Base-by-base conservation (phyloP, 2,113 vertebrate genomes). In the Marmota flaviventris region DNA sequence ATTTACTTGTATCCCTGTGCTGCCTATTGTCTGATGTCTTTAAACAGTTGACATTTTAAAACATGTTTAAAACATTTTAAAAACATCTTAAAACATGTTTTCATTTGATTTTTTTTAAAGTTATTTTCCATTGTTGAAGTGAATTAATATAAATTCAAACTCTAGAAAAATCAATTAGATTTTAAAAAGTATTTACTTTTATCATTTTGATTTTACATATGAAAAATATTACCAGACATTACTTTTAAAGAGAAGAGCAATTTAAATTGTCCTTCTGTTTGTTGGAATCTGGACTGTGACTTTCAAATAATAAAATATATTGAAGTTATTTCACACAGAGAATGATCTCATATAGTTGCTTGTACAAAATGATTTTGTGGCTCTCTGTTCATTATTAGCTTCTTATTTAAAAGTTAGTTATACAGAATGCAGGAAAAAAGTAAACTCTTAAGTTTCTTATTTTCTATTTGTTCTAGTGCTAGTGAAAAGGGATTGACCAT, bases 301-400 rank as follows among this genome's bases (percentile, higher is more conserved):
- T 95, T 95, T 95, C 65, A 32, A 51, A 39, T 85, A 97, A 51
- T 88, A 51, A 90, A 92, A 77, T 77, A 17, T 83, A 56, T 65
- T 89, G 76, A 85, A 90, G 85, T 75, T 76, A 65, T 51, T 65
- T 91, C 51, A 51, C 83, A 48, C 7, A 85, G 51, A 93, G 48
- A 51, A 75, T 94, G 67, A 61, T 34, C 61, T 93, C 85, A 65
- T 88, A 48, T 85, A 70, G 29, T 92, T 97, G 85, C 56, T 89
- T 92, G 53, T 86, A n/a, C 56, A 61, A 37, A 92, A n/a, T 89
- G 53, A 83, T 92, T 87, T 88, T 56, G 42, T 89, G 39, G 56
- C n/a, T 87, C 73, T 83, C 39, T 84, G 39, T 75, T 88, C 39
- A 56, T 86, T 76, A 83, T 86, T 76, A 83, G 42, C 78, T 16